Evolutionary conservation across 2,888 invertebrate species (phyloP).

Genomic region (Nomada hirtipes): DNA sequence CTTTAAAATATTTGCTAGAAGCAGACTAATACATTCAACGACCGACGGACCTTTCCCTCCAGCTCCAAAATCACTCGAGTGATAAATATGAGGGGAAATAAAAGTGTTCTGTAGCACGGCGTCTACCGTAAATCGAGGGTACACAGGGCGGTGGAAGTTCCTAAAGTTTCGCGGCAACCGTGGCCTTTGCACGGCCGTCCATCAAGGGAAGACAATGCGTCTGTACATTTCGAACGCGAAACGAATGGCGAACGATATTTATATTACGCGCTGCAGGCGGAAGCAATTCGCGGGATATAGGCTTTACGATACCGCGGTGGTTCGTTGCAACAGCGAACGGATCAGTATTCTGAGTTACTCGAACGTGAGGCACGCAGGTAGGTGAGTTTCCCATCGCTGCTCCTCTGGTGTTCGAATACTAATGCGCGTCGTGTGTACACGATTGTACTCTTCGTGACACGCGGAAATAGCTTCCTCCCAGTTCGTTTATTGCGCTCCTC

Average conservation of each 20-base stretch:
- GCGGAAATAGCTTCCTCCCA: constrained; percentile 62
- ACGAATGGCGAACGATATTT: constrained; percentile 59
- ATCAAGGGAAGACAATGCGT: constrained; percentile 43
- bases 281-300: constrained; percentile 54
- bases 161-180: neutral
- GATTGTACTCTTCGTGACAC: constrained; percentile 66
- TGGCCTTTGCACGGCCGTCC: neutral
- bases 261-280: constrained; percentile 33
- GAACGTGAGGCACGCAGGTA: constrained; percentile 60
- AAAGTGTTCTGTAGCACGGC: neutral
- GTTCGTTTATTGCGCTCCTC: constrained; percentile 34
- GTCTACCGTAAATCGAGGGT: neutral
- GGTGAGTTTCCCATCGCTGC: constrained; percentile 69
- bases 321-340: constrained; percentile 50
- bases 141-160: neutral
- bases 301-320: constrained; percentile 56
- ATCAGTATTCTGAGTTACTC: constrained; percentile 64
- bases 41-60: too few relatives aligned
- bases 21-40: too few relatives aligned
- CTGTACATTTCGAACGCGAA: constrained; percentile 44
- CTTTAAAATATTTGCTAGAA: too few relatives aligned
- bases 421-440: constrained; percentile 62
- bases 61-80: too few relatives aligned
- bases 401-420: constrained; percentile 67
- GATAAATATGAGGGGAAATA: too few relatives aligned